These are phyloP conservation scores for Nothura maculosa DNA, from an alignment of 2,797 vertebrate genomes.

Conservation along the genomic window DNA sequence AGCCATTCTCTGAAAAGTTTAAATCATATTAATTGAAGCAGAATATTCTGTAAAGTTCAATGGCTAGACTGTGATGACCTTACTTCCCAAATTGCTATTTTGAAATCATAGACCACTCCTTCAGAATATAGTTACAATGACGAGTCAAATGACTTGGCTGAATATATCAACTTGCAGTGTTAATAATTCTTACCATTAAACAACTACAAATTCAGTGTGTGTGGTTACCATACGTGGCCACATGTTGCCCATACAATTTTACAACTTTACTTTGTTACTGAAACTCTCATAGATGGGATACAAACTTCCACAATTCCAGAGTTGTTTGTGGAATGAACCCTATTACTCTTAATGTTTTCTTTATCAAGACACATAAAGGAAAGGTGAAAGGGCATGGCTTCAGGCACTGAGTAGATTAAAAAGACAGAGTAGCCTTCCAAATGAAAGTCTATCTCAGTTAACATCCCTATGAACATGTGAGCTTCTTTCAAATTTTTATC, in stretches of 20 bases:
- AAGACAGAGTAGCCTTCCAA: background rate
- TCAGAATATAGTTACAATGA: background rate
- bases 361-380: background rate
- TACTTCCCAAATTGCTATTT: background rate
- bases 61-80: background rate
- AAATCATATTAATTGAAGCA: background rate
- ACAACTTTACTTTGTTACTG: background rate
- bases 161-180: background rate
- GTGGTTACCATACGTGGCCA: background rate
- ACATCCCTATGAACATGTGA: background rate
- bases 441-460: background rate
- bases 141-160: background rate
- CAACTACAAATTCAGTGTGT: background rate
- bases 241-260: background rate
- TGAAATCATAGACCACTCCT: background rate
- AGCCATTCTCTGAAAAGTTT: background rate
- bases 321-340: fast-evolving
- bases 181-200: background rate
- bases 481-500: background rate
- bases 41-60: background rate
- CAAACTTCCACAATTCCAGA: background rate
- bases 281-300: background rate
- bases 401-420: background rate
- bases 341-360: background rate
- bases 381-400: background rate